phyloP scores from a whole-genome alignment of 1,140 invertebrate genomes.

The Hyles vespertilio region DNA sequence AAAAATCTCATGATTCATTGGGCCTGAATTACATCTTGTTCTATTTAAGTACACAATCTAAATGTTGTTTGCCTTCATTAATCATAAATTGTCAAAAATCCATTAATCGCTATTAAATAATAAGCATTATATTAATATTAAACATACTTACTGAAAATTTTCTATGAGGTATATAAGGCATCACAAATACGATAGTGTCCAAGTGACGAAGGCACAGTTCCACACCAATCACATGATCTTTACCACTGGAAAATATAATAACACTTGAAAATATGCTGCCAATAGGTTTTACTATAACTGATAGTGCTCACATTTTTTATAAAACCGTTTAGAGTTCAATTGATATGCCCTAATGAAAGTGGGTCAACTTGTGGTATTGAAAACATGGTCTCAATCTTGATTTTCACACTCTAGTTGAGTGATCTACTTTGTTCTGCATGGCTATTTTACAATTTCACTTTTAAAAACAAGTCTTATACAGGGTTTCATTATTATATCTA shows the following conservation, averaged over 20 bases:
- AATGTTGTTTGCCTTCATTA: neutral
- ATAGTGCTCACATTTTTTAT: neutral
- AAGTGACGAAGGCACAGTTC: conserved; percentile 85
- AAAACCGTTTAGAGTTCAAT: neutral
- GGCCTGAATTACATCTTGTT: too few relatives aligned
- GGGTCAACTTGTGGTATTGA: too few relatives aligned
- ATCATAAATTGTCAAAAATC: neutral
- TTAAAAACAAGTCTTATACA: too few relatives aligned
- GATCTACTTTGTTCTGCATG: neutral
- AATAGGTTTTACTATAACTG: neutral
- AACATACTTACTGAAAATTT: conserved; percentile 82
- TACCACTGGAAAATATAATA: conserved; percentile 81
- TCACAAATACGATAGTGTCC: conserved; percentile 91
- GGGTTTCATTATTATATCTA: too few relatives aligned
- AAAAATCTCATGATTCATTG: too few relatives aligned
- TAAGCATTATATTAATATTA: neutral
- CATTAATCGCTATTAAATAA: too few relatives aligned
- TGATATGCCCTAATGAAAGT: too few relatives aligned
- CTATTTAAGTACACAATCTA: too few relatives aligned
- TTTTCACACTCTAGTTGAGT: too few relatives aligned
- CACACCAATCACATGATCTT: conserved; percentile 88
- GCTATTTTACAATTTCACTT: neutral
- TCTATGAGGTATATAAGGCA: conserved; percentile 92
- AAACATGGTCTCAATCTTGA: too few relatives aligned
- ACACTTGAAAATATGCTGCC: neutral